Percentiles rank a stretch among this genome's conserved stretches.
Conservation (phyloP, 2,113 vertebrate species). For the Chaetorhynchus papuensis region DNA sequence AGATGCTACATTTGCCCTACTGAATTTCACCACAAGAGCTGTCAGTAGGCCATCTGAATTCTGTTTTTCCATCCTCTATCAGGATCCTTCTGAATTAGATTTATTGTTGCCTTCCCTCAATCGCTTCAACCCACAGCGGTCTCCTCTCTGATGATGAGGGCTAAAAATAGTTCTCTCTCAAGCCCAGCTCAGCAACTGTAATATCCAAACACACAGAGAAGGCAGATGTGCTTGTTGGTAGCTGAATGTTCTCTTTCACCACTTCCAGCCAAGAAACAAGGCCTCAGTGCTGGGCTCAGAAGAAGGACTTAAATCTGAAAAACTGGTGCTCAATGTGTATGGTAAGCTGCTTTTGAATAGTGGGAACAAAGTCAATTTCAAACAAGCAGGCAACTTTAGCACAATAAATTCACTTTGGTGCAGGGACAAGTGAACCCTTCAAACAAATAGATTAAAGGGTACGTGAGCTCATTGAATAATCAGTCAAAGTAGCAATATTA, state of each 20-base stretch:
- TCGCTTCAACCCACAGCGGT: not conserved
- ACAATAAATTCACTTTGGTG: not conserved
- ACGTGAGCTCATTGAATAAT: not conserved
- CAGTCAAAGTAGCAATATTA: not conserved
- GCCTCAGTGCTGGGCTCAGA: not conserved
- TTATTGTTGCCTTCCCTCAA: constrained; percentile 19
- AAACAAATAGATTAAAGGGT: not conserved
- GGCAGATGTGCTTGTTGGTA: not conserved
- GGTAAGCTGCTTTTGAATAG: not conserved
- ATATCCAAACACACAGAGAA: not conserved
- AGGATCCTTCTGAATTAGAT: not conserved
- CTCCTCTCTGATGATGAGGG: not conserved
- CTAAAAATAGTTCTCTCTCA: constrained; percentile 17
- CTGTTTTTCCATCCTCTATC: not conserved
- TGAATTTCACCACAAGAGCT: constrained; percentile 1
- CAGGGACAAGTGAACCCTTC: not conserved
- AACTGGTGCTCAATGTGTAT: not conserved
- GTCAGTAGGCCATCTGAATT: not conserved
- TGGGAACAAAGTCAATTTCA: not conserved
- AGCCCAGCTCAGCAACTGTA: not conserved
- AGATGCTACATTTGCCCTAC: not conserved
- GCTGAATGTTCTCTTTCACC: not conserved
- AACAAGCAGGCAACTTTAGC: not conserved
- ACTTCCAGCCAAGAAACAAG: not conserved
- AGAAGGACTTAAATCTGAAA: not conserved